Base-by-base conservation (phyloP, 2,113 vertebrate species). In the Sterna hirundo region DNA sequence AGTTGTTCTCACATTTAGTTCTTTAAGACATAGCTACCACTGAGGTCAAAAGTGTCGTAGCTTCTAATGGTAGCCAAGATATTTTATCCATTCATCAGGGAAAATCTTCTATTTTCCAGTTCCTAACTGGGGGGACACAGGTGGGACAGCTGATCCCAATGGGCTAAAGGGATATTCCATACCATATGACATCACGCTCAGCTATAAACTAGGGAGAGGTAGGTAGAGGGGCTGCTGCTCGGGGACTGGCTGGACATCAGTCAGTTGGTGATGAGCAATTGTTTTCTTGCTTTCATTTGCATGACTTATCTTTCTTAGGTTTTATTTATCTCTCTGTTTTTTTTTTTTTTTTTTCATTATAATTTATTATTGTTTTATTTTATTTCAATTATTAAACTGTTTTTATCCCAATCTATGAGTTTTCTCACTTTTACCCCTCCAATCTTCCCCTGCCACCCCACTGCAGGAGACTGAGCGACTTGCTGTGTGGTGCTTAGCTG, bases 181-280 rank as follows among this genome's bases (percentile, higher is more conserved):
- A 44, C 14, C 38, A 11, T 34, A 44, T 14, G 21, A 57, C 2
- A 1, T 57, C 44, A 51, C 27, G 21, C 11, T 61, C 54, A 77
- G 36, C 38, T 44, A 38, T 32, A 62, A 62, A 61, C 7, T 38
- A 62, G 10, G 13, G 5, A 5, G 10, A 54, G 8, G 14, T 9
- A 71, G 29, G 1, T 4, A 6, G 13, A 9, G 27, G 13, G 3
- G 17, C 2, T 1, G 2, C 18, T 55, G 40, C 40, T 55, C 3
- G 0, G 29, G 32, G 8, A 29, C 34, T 25, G 23, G 6, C 14
- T 40, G 12, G 22, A 10, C 12, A 32, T 36, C 0, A 0, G 5
- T 34, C 1, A 0, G 15, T 38, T 54, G 55, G 38, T 69, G 9
- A 18, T 54, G 23, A 62, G 16, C 34, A 40, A 29, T 25, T 29